Evolutionary conservation across 1,140 invertebrate genomes (phyloP), one percentile per base, ranked within the genome.

Genomic region (Brachionus koreanus): DNA sequence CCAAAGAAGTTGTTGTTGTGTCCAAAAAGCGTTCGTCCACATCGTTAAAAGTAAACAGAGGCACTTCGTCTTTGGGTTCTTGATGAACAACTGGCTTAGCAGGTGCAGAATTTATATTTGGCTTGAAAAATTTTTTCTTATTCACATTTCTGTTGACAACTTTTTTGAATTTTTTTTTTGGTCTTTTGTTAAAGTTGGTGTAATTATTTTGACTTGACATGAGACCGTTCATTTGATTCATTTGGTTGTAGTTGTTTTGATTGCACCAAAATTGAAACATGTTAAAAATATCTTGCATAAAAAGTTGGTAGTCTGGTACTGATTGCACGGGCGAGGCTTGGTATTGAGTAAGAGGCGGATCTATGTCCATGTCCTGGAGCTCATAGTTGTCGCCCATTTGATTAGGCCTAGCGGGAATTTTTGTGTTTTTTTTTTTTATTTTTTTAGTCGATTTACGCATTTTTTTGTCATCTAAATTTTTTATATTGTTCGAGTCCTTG

Each of bases 21-120:
- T 79, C 76, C 49, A 79, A 39, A 16, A 79, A 79, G 10, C 76
- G 0, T 12, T 79, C 76, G n/a, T 79, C 76, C 9, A 79, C n/a
- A 79, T 79, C 76, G 25, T 79, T 74, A 12, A 43, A 74, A 5
- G 39, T 74, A 13, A 74, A 74, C 12, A 69, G 16, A 2, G 65
- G 65, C 7, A 74, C 19, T 29, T 74, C 19, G 5, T 37, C 37
- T 19, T 46, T 74, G 0, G 13, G 3, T 9, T 16, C 3, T 65
- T 37, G 13, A 2, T 13, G 65, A n/a, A 39, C 65, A 37, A n/a
- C 5, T 16, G 33, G 35, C 33, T 19, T 12, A 19, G 13, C 19
- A 7, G 29, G 35, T 37, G 63, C 29, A 12, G 63, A 25, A 10
- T 0, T 33, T 37, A 37, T n/a, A 13, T 37, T 65, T 65, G 63